Percentiles rank a stretch among this genome's conserved stretches.
Evolutionary conservation across 2,797 vertebrate species (phyloP).

Genomic region (Acestrorhynchus altus): DNA sequence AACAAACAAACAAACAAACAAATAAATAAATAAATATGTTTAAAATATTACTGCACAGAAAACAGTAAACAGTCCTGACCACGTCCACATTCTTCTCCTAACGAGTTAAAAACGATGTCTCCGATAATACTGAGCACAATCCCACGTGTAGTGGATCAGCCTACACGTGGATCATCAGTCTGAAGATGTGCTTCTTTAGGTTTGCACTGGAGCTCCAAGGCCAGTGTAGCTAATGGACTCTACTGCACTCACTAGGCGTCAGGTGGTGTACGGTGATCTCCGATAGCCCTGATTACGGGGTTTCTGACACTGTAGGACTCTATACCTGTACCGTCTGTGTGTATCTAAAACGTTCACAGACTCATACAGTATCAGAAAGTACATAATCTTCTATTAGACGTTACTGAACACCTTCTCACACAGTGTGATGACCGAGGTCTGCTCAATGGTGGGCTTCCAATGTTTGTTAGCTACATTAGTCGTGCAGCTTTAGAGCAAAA

Average conservation of each 20-base stretch:
- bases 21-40: constrained; percentile 10
- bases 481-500: background rate
- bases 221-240: background rate
- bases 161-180: too few species aligned
- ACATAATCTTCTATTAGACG: background rate
- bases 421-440: background rate
- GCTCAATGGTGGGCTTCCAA: too few species aligned
- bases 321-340: too few species aligned
- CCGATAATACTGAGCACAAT: background rate
- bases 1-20: background rate
- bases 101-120: background rate
- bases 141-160: background rate
- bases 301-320: background rate
- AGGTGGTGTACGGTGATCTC: background rate
- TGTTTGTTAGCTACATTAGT: background rate
- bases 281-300: background rate
- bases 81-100: background rate
- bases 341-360: too few species aligned
- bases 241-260: too few species aligned
- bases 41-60: background rate
- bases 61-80: background rate
- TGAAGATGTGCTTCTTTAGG: background rate
- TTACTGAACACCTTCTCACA: background rate
- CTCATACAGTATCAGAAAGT: too few species aligned
- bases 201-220: background rate